These are phyloP conservation scores for Dynastes maya DNA, from an alignment of 2,888 invertebrate species.

Conservation along the genomic window DNA sequence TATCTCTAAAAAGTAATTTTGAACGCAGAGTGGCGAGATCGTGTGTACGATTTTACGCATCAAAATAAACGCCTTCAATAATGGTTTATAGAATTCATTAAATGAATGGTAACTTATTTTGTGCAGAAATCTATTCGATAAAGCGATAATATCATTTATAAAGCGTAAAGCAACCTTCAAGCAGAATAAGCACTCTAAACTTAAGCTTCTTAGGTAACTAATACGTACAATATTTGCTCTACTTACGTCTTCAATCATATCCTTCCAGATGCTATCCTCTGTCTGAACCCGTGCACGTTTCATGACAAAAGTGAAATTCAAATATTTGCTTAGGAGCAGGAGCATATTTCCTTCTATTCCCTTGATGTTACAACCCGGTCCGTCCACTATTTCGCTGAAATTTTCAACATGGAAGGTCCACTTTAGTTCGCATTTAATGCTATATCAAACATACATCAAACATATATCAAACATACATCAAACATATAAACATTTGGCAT, in stretches of 20 bases:
- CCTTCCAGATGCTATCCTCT: conserved; percentile 36
- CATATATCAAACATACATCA: background rate
- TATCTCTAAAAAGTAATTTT: too few species aligned
- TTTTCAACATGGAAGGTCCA: background rate
- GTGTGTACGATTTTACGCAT: too few species aligned
- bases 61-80: too few species aligned
- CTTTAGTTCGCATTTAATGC: background rate
- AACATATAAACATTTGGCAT: conserved; percentile 2
- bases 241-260: conserved; percentile 52
- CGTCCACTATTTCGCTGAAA: conserved; percentile 41
- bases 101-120: too few species aligned
- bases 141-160: too few species aligned
- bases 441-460: background rate
- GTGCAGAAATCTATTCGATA: too few species aligned
- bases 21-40: too few species aligned
- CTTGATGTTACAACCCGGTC: conserved; percentile 41
- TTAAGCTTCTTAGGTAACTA: too few species aligned
- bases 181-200: too few species aligned
- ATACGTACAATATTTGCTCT: conserved; percentile 2
- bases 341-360: conserved; percentile 51
- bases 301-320: conserved; percentile 50
- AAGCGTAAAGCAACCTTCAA: too few species aligned
- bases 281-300: conserved; percentile 40
- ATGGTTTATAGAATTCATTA: too few species aligned
- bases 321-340: conserved; percentile 45